Evolutionary conservation across 2,113 vertebrate species (phyloP), one percentile per base, ranked within the genome.

Genomic region (Osmerus eperlanus): DNA sequence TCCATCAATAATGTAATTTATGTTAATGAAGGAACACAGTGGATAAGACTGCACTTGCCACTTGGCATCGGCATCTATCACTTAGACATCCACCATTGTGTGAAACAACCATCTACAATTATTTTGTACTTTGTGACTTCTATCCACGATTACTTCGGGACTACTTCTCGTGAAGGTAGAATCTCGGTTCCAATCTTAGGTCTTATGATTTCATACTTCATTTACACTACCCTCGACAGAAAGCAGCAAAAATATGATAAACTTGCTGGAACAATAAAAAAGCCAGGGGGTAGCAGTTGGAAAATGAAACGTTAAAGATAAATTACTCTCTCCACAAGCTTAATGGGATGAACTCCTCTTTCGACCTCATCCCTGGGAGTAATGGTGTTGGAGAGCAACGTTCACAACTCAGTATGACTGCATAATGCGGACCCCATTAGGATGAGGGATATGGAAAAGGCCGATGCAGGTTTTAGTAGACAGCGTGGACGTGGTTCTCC

Each of bases 201-300:
- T 77, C 36, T 69, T 72, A 78, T 77, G 41, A 71, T 85, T 83
- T 85, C 55, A 83, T 23, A 52, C 71, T 77, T 79, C 72, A 69
- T 73, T 81, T 54, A 75, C 3, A 64, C 61, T 64, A 29, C 58
- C 71, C 73, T 72, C 76, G 70, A 69, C 36, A 0, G 70, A 66
- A 61, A 62, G 25, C 3, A n/a, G 64, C 47, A 1, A 71, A 78
- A 79, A 74, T 76, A 71, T 0, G 51, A 53, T 67, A 75, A 72
- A 60, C 59, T 73, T 64, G 76, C 23, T n/a, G 64, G 8, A 80
- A 77, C 80, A 80, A 72, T 78, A 74, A 72, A 78, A 65, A 28
- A 47, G 67, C 69, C 58, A 21, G 67, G 72, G 63, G 70, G 74
- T 65, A 60, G 41, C 55, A 79, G 70, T 67, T 29, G 65, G 70